Conservation (phyloP, 1,140 invertebrate species). For the Drosophila rhopaloa region DNA sequence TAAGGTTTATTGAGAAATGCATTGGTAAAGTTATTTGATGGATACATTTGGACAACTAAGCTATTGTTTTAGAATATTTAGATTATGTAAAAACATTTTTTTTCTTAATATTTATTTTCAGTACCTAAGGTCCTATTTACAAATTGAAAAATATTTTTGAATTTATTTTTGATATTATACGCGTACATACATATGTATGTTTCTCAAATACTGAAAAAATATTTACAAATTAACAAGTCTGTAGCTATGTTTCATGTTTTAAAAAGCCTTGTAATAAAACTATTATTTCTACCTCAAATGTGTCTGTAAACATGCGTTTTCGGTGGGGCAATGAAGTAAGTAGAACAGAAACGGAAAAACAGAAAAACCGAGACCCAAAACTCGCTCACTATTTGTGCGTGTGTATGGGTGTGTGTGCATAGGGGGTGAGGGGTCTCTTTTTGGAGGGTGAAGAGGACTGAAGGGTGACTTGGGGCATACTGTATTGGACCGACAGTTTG, state of each 20-base stretch:
- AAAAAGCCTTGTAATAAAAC: conserved; percentile 1
- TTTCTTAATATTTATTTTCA: too few species aligned
- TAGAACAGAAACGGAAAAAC: conserved; percentile 67
- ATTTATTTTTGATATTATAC: too few species aligned
- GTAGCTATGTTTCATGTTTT: not conserved
- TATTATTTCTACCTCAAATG: conserved; percentile 8
- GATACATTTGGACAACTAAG: too few species aligned
- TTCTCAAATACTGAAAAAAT: too few species aligned
- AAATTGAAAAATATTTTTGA: too few species aligned
- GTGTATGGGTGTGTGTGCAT: conserved; percentile 16
- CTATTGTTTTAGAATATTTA: too few species aligned
- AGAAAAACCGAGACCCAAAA: conserved; percentile 37
- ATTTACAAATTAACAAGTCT: too few species aligned
- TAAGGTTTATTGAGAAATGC: not conserved
- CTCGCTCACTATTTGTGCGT: conserved; percentile 27
- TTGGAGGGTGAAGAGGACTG: not conserved
- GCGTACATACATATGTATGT: too few species aligned
- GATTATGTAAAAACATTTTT: too few species aligned
- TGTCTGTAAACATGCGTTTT: conserved; percentile 37
- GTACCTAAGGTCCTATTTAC: too few species aligned
- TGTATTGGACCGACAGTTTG: conserved; percentile 55
- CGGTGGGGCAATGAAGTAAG: conserved; percentile 63
- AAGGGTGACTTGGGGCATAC: conserved; percentile 27
- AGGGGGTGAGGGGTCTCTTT: not conserved
- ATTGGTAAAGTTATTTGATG: too few species aligned